Evolutionary conservation across 2,888 invertebrate species (phyloP).

Genomic region (Plusia festucae): DNA sequence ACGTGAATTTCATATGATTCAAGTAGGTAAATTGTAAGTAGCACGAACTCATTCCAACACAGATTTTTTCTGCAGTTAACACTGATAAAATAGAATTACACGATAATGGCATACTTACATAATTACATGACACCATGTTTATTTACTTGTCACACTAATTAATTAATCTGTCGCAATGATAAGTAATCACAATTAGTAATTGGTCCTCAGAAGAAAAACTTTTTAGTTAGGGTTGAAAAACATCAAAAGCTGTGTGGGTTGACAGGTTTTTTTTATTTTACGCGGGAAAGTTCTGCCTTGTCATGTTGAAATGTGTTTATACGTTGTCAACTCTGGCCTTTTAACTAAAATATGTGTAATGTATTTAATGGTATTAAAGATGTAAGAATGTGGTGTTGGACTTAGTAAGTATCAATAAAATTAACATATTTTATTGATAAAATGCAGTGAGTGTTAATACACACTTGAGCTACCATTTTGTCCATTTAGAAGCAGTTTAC

Average conservation of each 20-base stretch:
- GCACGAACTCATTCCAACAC: slow-evolving; percentile 10
- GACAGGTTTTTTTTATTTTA: not conserved
- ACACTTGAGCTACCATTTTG: slow-evolving; percentile 31
- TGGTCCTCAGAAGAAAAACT: slow-evolving; percentile 31
- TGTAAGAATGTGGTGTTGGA: not conserved
- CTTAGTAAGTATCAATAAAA: not conserved
- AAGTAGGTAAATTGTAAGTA: not conserved
- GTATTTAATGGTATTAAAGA: not conserved
- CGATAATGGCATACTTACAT: slow-evolving; percentile 19
- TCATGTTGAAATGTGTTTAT: not conserved
- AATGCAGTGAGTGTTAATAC: slow-evolving; percentile 27
- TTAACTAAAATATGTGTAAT: not conserved
- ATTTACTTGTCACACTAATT: slow-evolving; percentile 49
- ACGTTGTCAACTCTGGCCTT: not conserved
- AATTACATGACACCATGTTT: slow-evolving; percentile 13
- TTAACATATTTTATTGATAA: slow-evolving; percentile 27
- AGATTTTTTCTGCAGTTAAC: slow-evolving; percentile 1
- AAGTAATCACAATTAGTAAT: slow-evolving; percentile 54
- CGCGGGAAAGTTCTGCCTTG: not conserved
- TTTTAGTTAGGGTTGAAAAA: slow-evolving; percentile 34
- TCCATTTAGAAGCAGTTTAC: not conserved
- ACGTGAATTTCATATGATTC: not conserved
- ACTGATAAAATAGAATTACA: slow-evolving; percentile 10
- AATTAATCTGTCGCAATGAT: slow-evolving; percentile 53
- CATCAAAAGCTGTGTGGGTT: not conserved